Evolutionary conservation across 1,140 invertebrate genomes (phyloP), one percentile per base, ranked within the genome.

Genomic region (Heliothis virescens): DNA sequence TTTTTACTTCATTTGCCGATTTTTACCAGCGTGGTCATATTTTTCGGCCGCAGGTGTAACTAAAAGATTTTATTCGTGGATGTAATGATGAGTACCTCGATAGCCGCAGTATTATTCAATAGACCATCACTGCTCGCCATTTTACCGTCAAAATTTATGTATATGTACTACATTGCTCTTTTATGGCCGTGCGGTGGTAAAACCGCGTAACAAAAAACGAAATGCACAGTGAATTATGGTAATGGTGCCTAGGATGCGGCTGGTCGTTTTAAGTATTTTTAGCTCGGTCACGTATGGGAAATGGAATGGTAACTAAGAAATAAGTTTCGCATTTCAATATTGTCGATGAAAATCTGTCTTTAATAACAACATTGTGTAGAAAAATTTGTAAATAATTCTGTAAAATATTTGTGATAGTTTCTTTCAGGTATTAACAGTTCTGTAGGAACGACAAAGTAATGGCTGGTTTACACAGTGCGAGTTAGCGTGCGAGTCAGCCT

Each of bases 51-150:
- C 15, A 16, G 12, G 69, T 41, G 52, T 34, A 72, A 16, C n/a
- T 72, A 57, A 53, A 72, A 72, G 52, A 72, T 57, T 72, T 72
- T 72, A 72, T 72, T 57, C 18, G 69, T n/a, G 26, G 69, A 72
- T 72, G 47, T 72, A 72, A 57, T 72, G 69, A 72, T 72, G 69
- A 72, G 69, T 57, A 53, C 48, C 12, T 41, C 52, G 50, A 72
- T 57, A 72, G 65, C 69, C 50, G 13, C 18, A 13, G 52, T 12
- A 16, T 41, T 55, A 57, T 53, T 69, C 65, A 53, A 69, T 69
- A 53, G 48, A 7, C 41, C 41, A 65, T 48, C 62, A 18, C n/a
- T n/a, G n/a, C n/a, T n/a, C 12, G 13, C 65, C 48, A 69, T 69
- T 52, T 26, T 48, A 29, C 18, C 13, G 48, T 53, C 65, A 69